Percentiles rank a stretch among this genome's conserved stretches.
Evolutionary conservation across 2,888 invertebrate species (phyloP).

Genomic region (Drosophila neonasuta): DNA sequence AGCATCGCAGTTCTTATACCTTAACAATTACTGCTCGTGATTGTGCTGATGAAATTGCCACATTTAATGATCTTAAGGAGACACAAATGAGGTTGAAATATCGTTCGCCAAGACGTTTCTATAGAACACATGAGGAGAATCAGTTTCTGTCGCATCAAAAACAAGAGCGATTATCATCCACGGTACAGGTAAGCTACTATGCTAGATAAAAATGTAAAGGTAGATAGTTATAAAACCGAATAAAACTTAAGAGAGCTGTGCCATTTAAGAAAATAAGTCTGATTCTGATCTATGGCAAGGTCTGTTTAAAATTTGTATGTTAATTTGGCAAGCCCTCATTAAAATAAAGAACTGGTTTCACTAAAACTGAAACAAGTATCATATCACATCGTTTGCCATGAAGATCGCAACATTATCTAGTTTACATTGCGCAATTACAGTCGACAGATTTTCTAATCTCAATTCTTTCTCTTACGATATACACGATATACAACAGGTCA

Average conservation of each 20-base stretch:
- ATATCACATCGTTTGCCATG: conserved; percentile 21
- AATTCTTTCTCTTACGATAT: conserved; percentile 20
- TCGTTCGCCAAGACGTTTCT: conserved; percentile 65
- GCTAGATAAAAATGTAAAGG: not conserved
- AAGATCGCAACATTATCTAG: conserved; percentile 4
- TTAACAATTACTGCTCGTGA: conserved; percentile 93
- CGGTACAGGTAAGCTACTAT: conserved; percentile 87
- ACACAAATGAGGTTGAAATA: conserved; percentile 61
- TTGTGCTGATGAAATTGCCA: conserved; percentile 86
- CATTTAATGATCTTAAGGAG: conserved; percentile 57
- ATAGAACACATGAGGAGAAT: conserved; percentile 66
- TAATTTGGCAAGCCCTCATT: conserved; percentile 38
- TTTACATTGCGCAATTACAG: conserved; percentile 7
- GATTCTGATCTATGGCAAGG: conserved; percentile 7
- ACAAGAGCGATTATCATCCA: conserved; percentile 89
- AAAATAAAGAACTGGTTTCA: conserved; percentile 24
- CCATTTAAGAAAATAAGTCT: conserved; percentile 10
- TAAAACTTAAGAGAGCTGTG: conserved; percentile 14
- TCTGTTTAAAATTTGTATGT: conserved; percentile 12
- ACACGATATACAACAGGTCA: conserved; percentile 86
- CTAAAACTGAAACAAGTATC: conserved; percentile 40
- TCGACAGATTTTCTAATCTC: conserved; percentile 1
- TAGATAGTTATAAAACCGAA: conserved; percentile 10
- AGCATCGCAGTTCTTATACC: conserved; percentile 90
- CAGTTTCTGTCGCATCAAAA: conserved; percentile 83